phyloP scores from a whole-genome alignment of 2,113 vertebrate species.

The Ophthalmolycus amberensis region DNA sequence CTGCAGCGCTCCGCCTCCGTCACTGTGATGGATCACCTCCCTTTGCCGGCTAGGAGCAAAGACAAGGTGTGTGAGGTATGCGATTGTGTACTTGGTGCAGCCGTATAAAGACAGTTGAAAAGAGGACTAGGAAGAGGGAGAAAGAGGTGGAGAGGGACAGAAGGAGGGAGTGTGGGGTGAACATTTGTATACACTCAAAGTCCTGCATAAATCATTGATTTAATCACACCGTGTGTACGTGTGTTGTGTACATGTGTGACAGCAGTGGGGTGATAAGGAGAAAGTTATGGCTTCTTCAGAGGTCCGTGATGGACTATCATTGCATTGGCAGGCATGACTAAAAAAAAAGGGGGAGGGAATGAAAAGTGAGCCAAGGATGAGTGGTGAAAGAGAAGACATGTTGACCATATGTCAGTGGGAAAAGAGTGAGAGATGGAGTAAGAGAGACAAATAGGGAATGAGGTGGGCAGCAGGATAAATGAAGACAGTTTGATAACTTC shows the following conservation, averaged over 20 bases:
- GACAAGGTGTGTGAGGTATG: constrained; percentile 37
- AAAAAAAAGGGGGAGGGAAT: background rate
- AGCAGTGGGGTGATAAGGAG: background rate
- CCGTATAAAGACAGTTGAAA: background rate
- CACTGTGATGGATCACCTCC: constrained; percentile 68
- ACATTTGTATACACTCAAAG: constrained; percentile 25
- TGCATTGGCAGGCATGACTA: constrained; percentile 9
- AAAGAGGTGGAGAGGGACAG: background rate
- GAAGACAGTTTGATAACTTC: background rate
- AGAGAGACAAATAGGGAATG: background rate
- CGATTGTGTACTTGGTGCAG: constrained; percentile 1
- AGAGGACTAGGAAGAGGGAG: background rate
- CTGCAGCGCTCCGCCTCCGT: constrained; percentile 55
- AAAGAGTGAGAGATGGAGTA: background rate
- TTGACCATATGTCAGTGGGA: constrained; percentile 24
- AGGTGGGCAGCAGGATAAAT: background rate
- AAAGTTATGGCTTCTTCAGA: constrained; percentile 1
- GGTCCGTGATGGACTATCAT: background rate
- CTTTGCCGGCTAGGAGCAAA: constrained; percentile 25
- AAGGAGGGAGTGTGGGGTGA: background rate
- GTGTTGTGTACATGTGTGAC: background rate
- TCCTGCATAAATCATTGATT: background rate
- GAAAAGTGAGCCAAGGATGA: background rate
- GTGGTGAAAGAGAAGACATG: constrained; percentile 16
- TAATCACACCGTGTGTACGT: background rate